Base-by-base conservation (phyloP, 2,797 vertebrate genomes). In the Rhinogobio ventralis region DNA sequence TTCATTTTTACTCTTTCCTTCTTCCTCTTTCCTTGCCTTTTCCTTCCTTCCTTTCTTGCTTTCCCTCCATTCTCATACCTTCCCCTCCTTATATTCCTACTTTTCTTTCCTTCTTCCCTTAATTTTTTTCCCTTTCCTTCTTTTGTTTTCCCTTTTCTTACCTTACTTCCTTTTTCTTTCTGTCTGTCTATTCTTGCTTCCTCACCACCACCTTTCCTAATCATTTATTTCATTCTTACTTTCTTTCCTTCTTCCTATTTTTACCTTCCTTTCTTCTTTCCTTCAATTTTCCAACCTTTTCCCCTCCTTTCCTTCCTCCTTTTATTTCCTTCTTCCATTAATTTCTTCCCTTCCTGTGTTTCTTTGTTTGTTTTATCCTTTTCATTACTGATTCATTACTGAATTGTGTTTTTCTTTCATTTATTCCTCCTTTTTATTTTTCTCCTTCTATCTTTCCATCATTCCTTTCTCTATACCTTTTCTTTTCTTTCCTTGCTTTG, bases 361-460 rank as follows among this genome's bases (percentile, higher is more conserved):
- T 62, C 57, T 6, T 62, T 62, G n/a, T 20, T 53, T n/a, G n/a
- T 62, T 51, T 73, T 17, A 15, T 6, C 25, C 5, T 28, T 51
- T 30, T 30, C 17, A 42, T 42, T n/a, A n/a, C n/a, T n/a, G n/a
- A n/a, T n/a, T 64, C 10, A 13, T 30, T 49, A 5, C n/a, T n/a
- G n/a, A n/a, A n/a, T n/a, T n/a, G n/a, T n/a, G n/a, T 90, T 89
- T 92, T 91, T 25, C n/a, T 60, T 60, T 60, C 10, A 4, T 73
- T 19, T n/a, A 3, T 49, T 25, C 7, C 2, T 25, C 51, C 17
- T 62, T 55, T 30, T 45, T 68, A 28, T 62, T 28, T 28, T 33
- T 20, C 49, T 28, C 57, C 13, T 14, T 62, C 11, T 15, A 15
- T 28, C n/a, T 23, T 55, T 60, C 15, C 2, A 19, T 46, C 6